phyloP scores from a whole-genome alignment of 2,797 vertebrate species.

The Sebastes diaconus region DNA sequence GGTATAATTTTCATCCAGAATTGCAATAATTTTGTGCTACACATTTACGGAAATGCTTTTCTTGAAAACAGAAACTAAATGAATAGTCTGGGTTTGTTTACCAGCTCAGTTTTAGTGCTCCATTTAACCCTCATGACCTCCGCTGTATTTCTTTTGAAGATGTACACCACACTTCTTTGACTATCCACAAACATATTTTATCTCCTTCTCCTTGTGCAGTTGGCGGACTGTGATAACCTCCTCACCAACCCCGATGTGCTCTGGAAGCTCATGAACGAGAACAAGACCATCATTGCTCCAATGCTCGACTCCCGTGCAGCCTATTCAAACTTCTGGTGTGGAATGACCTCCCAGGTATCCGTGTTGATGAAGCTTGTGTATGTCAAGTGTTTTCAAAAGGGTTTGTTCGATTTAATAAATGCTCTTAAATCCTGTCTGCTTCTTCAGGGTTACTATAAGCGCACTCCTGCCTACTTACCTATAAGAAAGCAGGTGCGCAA shows the following conservation, averaged over 20 bases:
- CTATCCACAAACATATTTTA: neutral
- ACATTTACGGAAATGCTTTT: slow-evolving; percentile 9
- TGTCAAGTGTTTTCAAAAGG: neutral
- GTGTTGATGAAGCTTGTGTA: neutral
- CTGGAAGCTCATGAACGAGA: slow-evolving; percentile 88
- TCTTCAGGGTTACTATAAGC: slow-evolving; percentile 91
- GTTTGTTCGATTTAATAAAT: neutral
- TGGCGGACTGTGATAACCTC: slow-evolving; percentile 90
- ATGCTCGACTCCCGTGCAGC: slow-evolving; percentile 94
- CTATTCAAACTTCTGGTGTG: slow-evolving; percentile 98
- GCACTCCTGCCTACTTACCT: slow-evolving; percentile 92
- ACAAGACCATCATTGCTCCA: slow-evolving; percentile 91
- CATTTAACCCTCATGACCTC: neutral
- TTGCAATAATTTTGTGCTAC: slow-evolving; percentile 34
- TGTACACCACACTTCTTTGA: neutral
- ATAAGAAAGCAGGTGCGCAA: slow-evolving; percentile 87
- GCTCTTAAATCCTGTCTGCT: neutral
- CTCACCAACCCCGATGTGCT: slow-evolving; percentile 87
- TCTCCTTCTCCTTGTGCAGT: slow-evolving; percentile 67
- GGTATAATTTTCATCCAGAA: slow-evolving; percentile 62
- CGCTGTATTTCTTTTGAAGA: neutral
- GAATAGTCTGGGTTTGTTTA: neutral
- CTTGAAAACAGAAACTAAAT: slow-evolving; percentile 9
- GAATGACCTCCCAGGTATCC: slow-evolving; percentile 92
- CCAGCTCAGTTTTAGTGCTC: neutral